Evolutionary conservation across 2,797 vertebrate genomes (phyloP).

Genomic region (Holocentrus rufus): DNA sequence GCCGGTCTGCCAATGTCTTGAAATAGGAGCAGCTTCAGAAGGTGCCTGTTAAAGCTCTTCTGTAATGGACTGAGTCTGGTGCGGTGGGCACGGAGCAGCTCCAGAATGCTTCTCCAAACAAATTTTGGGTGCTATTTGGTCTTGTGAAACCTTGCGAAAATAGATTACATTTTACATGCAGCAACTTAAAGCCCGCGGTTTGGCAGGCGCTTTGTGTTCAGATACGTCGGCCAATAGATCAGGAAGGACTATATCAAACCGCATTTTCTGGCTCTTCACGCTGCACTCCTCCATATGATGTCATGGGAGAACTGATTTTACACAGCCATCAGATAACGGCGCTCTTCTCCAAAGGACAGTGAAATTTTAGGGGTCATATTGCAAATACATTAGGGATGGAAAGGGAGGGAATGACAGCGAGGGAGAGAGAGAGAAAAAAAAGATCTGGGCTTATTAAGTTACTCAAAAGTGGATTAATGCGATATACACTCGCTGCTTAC

Average conservation of each 20-base stretch:
- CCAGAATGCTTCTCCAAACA: constrained; percentile 56
- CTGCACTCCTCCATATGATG: constrained; percentile 47
- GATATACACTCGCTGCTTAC: constrained; percentile 22
- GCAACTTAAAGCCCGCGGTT: constrained; percentile 22
- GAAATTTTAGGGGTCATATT: constrained; percentile 39
- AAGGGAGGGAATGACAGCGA: constrained; percentile 13
- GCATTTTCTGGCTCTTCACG: constrained; percentile 41
- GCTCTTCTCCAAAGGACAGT: constrained; percentile 16
- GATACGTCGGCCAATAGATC: constrained; percentile 38
- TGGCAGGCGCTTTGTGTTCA: constrained; percentile 7
- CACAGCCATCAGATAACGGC: constrained; percentile 36
- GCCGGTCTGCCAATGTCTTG: constrained; percentile 52
- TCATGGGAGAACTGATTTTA: constrained; percentile 46
- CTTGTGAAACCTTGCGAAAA: constrained; percentile 49
- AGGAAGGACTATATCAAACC: constrained; percentile 39
- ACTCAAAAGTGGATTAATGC: constrained; percentile 15
- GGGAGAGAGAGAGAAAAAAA: constrained; percentile 5
- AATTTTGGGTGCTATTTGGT: constrained; percentile 56
- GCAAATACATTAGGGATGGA: constrained; percentile 28
- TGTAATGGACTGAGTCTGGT: constrained; percentile 35
- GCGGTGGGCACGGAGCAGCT: constrained; percentile 53
- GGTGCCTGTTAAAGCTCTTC: constrained; percentile 68
- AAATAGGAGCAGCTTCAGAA: constrained; percentile 67
- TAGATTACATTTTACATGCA: constrained; percentile 54
- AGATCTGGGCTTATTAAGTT: background rate